A percentile compares a stretch with the other conserved stretches of the same genome.
Evolutionary conservation across 1,140 invertebrate species (phyloP).

Genomic region (Habropoda laboriosa): DNA sequence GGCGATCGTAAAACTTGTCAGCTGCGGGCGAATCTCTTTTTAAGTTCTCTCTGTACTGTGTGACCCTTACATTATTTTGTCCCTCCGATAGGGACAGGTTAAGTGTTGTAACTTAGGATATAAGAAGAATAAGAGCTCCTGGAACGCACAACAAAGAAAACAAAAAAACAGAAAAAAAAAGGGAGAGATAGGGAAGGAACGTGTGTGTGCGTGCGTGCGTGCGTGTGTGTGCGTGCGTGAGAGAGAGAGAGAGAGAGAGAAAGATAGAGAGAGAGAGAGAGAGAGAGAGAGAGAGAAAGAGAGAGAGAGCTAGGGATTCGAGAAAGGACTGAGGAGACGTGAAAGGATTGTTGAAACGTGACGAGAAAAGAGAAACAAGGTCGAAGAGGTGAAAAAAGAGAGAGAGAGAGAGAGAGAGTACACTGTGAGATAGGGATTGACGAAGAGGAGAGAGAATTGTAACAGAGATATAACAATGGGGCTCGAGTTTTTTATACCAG

Average conservation of each 20-base stretch:
- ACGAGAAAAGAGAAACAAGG: constrained; percentile 1
- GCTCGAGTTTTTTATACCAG: constrained; percentile 66
- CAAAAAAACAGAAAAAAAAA: background rate
- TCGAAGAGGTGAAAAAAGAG: constrained; percentile 22
- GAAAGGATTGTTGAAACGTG: background rate
- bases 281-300: constrained; percentile 11
- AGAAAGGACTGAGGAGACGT: constrained; percentile 22
- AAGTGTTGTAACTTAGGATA: constrained; percentile 80
- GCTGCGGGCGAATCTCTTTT: constrained; percentile 63
- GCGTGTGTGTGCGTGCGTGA: background rate
- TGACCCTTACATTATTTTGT: constrained; percentile 79
- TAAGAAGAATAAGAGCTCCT: constrained; percentile 73
- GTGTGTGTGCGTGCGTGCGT: background rate
- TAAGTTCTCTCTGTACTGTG: constrained; percentile 71
- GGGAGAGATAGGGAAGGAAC: constrained; percentile 27
- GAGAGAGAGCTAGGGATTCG: constrained; percentile 13
- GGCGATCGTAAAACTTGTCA: constrained; percentile 52
- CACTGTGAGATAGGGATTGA: background rate
- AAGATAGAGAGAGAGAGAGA: background rate
- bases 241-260: background rate
- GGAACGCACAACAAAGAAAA: constrained; percentile 64
- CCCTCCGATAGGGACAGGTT: constrained; percentile 76
- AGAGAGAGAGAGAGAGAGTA: no score
- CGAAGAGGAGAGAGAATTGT: constrained; percentile 21
- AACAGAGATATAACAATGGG: constrained; percentile 35